Percentiles rank a stretch among this genome's conserved stretches.
Conservation (phyloP, 53 echinoderm and acorn worm genomes). For the Apostichopus leukothele region DNA sequence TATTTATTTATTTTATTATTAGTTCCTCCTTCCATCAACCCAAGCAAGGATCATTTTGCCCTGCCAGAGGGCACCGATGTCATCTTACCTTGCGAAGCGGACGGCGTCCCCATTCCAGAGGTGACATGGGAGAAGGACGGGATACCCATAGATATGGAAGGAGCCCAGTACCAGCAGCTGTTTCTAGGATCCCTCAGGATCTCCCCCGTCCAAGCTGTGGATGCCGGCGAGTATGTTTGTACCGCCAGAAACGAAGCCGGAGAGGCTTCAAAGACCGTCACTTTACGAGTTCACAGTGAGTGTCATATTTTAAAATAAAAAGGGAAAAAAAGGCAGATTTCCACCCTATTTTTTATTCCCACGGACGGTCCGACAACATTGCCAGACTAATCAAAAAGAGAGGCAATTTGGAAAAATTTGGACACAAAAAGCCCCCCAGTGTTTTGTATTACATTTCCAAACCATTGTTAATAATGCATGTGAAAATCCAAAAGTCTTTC, state of each 20-base stretch:
- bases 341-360: too few relatives aligned
- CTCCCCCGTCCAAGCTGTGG: conserved; percentile 45
- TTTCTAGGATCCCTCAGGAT: conserved; percentile 76
- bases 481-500: too few relatives aligned
- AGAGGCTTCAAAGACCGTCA: conserved; percentile 53
- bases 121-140: conserved; percentile 94
- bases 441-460: too few relatives aligned
- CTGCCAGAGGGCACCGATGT: conserved; percentile 58
- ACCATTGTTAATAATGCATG: too few relatives aligned
- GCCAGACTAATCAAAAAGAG: too few relatives aligned
- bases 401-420: too few relatives aligned
- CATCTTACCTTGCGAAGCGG: conserved; percentile 85
- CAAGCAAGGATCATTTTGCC: conserved; percentile 61
- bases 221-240: conserved; percentile 71
- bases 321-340: neutral
- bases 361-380: too few relatives aligned
- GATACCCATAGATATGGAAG: conserved; percentile 53
- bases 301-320: neutral
- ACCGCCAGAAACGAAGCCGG: conserved; percentile 82
- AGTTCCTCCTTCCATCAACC: conserved; percentile 85
- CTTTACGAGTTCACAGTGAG: conserved; percentile 77
- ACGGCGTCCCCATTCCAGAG: conserved; percentile 72
- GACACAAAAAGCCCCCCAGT: too few relatives aligned
- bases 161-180: conserved; percentile 60
- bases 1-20: neutral